Base-by-base conservation (phyloP, 2,888 invertebrate genomes). In the Dolichomitus sp. region DNA sequence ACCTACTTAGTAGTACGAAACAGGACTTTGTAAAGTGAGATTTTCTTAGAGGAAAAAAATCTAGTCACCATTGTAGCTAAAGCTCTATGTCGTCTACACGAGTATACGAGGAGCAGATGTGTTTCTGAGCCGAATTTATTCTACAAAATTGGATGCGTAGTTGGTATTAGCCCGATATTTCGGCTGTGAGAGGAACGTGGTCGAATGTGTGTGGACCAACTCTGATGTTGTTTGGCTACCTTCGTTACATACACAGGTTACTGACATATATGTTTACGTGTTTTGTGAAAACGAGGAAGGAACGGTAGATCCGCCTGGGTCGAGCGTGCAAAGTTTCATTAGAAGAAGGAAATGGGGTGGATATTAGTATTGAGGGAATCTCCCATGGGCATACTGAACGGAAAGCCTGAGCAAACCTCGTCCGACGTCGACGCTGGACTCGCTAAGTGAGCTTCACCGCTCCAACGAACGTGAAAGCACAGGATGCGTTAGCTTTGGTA, bases 321-420 rank as follows among this genome's bases (percentile, higher is more conserved):
- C 6, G 19, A 14, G 37, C 45, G 33, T 27, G 27, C 11, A 23
- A 63, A 78, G 33, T 72, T 78, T 63, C 42, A 68, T 68, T 11
- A 68, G 57, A 66, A 76, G 54, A 76, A 76, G 65, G 65, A 66
- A 68, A 68, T 75, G 23, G 12, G 57, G 59, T 33, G n/a, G 73
- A 73, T 59, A 59, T 59, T 57, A 57, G 57, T 30, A 40, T 42
- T 45, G 48, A 27, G 45, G 50, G 30, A 63, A 72, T 72, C 57
- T 33, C 14, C 45, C 14, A 17, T 40, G 57, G 57, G 57, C 40
- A 57, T 48, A 57, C n/a, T 11, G 72, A 40, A 6, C 57, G 37
- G 17, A 42, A 33, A 72, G 40, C 30, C 33, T 17, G 19, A 11
- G 57, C 23, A 72, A 72, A 63, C 12, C 23, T 17, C n/a, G 9